phyloP scores from a whole-genome alignment of 1,140 invertebrate genomes.

The Drosophila watanabei region DNA sequence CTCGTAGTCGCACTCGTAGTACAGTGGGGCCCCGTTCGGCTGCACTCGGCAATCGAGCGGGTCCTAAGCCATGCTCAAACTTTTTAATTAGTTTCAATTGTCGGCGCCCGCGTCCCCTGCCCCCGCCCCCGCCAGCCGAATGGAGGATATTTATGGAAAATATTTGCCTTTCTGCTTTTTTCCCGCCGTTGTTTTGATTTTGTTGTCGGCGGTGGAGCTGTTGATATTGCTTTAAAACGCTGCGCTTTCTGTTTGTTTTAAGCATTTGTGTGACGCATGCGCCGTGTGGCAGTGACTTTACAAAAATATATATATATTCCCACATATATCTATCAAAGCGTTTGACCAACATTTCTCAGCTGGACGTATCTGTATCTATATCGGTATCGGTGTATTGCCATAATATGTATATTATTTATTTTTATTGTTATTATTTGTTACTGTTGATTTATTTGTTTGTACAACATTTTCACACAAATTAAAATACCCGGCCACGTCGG shows the following conservation, averaged over 20 bases:
- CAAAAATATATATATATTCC: slow-evolving; percentile 39
- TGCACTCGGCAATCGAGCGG: slow-evolving; percentile 38
- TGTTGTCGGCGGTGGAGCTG: slow-evolving; percentile 37
- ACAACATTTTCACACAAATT: slow-evolving; percentile 83
- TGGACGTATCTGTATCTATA: slow-evolving; percentile 45
- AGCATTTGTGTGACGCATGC: slow-evolving; percentile 72
- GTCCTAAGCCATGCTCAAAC: slow-evolving; percentile 64
- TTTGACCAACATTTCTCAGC: slow-evolving; percentile 76
- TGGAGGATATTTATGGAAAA: slow-evolving; percentile 63
- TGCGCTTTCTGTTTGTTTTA: slow-evolving; percentile 75
- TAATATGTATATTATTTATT: slow-evolving; percentile 78
- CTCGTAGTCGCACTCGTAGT: slow-evolving; percentile 13
- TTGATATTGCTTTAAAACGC: slow-evolving; percentile 75
- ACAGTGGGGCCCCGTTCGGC: slow-evolving; percentile 34
- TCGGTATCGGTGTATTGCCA: slow-evolving; percentile 39
- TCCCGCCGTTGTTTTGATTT: slow-evolving; percentile 51
- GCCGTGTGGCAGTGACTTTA: slow-evolving; percentile 66
- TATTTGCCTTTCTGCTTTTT: slow-evolving; percentile 62
- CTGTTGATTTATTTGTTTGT: slow-evolving; percentile 79
- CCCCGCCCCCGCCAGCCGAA: neutral
- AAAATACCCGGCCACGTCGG: slow-evolving; percentile 66
- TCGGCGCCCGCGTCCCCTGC: slow-evolving; percentile 21
- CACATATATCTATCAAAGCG: slow-evolving; percentile 40
- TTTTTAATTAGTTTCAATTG: slow-evolving; percentile 80
- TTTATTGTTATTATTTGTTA: slow-evolving; percentile 78